A percentile compares a stretch with the other conserved stretches of the same genome.
Conservation (phyloP, 2,888 invertebrate species). For the Fabriciana adippe region DNA sequence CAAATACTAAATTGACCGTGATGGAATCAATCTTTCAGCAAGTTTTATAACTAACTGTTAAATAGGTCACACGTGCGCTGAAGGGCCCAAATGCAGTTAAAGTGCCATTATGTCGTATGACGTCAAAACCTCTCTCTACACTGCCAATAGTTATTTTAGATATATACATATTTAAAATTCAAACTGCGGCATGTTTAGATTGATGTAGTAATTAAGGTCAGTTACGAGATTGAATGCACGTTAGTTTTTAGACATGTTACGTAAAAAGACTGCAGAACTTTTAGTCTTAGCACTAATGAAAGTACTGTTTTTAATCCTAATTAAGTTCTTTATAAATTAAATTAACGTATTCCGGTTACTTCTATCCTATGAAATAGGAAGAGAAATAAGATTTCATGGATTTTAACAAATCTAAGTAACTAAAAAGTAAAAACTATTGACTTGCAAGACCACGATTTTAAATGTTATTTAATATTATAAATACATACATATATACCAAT, state of each 20-base stretch:
- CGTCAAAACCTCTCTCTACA: conserved; percentile 58
- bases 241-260: background rate
- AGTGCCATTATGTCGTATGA: conserved; percentile 62
- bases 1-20: conserved; percentile 12
- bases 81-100: conserved; percentile 60
- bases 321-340: too few species aligned
- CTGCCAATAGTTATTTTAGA: conserved; percentile 43
- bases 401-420: too few species aligned
- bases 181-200: conserved; percentile 11
- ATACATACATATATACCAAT: too few species aligned
- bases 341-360: too few species aligned
- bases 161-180: conserved; percentile 15
- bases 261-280: background rate
- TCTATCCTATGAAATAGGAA: too few species aligned
- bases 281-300: too few species aligned
- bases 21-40: conserved; percentile 49
- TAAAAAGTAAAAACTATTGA: too few species aligned
- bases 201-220: conserved; percentile 6
- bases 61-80: conserved; percentile 51
- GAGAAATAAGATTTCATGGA: too few species aligned
- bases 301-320: too few species aligned
- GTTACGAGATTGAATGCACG: background rate
- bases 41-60: conserved; percentile 38
- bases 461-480: too few species aligned
- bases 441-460: too few species aligned